Conservation (phyloP, 2,888 invertebrate genomes). For the Drosophila stalkeri region DNA sequence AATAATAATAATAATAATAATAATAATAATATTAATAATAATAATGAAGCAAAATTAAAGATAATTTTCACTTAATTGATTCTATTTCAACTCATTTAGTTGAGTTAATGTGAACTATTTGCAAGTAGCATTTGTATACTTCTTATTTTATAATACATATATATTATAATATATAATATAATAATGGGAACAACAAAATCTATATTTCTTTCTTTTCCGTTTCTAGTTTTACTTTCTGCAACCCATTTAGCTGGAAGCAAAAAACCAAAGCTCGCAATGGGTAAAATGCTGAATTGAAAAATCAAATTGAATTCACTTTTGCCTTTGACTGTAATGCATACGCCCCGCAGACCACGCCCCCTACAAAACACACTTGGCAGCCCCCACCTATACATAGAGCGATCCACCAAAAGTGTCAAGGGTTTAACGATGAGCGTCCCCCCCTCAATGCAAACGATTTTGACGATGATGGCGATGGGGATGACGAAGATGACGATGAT, state of each 20-base stretch:
- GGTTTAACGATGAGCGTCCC: constrained; percentile 40
- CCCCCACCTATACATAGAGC: constrained; percentile 17
- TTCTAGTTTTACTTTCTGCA: neutral
- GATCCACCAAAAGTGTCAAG: constrained; percentile 67
- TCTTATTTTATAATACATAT: no score
- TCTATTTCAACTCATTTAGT: no score
- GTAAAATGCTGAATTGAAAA: constrained; percentile 48
- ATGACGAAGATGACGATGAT: constrained; percentile 10
- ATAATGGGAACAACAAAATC: neutral
- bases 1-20: no score
- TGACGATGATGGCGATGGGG: constrained; percentile 4
- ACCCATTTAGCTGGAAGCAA: constrained; percentile 20
- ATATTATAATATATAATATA: neutral
- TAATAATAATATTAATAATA: no score
- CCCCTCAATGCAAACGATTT: constrained; percentile 10
- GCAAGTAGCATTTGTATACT: no score
- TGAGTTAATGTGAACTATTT: no score
- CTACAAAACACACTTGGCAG: neutral
- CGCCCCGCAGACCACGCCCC: constrained; percentile 5
- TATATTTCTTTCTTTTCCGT: neutral
- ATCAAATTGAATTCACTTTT: constrained; percentile 68
- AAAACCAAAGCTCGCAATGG: constrained; percentile 9
- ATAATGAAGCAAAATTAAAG: no score
- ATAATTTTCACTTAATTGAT: no score
- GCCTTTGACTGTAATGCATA: constrained; percentile 52